Conservation (phyloP, 2,113 vertebrate genomes). For the Acrocephalus arundinaceus region DNA sequence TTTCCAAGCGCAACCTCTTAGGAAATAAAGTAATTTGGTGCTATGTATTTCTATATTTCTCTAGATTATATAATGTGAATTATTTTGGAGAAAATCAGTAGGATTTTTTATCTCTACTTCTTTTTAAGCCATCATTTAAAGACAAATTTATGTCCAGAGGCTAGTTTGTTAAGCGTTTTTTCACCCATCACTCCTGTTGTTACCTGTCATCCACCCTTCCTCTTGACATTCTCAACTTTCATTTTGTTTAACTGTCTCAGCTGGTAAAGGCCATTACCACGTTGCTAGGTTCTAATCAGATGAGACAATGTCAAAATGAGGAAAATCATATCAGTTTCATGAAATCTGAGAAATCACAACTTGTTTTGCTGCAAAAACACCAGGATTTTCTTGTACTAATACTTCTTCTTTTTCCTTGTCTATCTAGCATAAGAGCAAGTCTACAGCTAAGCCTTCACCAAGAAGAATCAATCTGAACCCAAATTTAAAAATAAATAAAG, state of each 20-base stretch:
- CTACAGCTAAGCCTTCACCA: neutral
- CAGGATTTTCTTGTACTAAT: neutral
- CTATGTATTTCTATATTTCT: neutral
- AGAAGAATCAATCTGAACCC: neutral
- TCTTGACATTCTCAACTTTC: constrained; percentile 23
- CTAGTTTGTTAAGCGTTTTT: neutral
- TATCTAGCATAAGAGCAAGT: neutral
- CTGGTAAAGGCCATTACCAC: constrained; percentile 10
- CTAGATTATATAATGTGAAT: neutral
- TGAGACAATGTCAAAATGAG: neutral
- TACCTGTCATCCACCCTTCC: neutral
- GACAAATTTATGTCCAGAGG: neutral
- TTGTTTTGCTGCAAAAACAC: neutral
- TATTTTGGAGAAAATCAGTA: neutral
- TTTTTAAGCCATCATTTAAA: neutral
- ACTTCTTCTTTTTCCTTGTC: neutral
- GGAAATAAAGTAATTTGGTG: neutral
- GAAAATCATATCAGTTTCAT: neutral
- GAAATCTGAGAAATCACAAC: neutral
- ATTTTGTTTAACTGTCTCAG: neutral
- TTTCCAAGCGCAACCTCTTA: neutral
- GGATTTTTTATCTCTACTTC: neutral
- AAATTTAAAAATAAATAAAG: neutral
- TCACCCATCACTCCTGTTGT: neutral
- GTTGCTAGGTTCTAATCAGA: constrained; percentile 6